Evolutionary conservation across 2,113 vertebrate species (phyloP), one percentile per base, ranked within the genome.

Genomic region (Proteles cristata): DNA sequence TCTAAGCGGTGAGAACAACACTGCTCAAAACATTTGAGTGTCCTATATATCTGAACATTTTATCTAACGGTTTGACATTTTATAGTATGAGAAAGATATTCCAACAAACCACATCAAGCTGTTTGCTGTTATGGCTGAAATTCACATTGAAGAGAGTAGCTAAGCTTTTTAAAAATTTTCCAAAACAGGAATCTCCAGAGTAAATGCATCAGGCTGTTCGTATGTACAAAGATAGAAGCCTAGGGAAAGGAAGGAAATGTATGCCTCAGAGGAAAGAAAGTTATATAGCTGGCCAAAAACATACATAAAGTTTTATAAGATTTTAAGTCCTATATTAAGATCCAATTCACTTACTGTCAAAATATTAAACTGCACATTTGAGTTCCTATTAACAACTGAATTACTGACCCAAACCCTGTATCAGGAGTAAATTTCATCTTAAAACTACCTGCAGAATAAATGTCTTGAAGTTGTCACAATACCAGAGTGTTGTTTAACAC

Each of bases 381-480:
- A 85, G 10, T 79, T 92, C 9, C 8, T 79, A 10, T 55, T 88
- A 94, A 93, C 16, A 81, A 88, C 63, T 97, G 35, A 97, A 86
- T 94, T 71, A 86, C 4, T 85, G 35, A 98, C 12, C 58, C 35
- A 95, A 94, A 43, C 82, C 3, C 26, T 58, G 39, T 39, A 94
- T 79, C 23, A 92, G 2, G 1, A 61, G 69, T 95, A 1, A 0
- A 90, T 95, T 95, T 53, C 6, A 87, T 82, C 85, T 87, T 63
- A 85, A 71, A 48, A 43, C 87, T 69, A 73, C 11, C 26, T 55
- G 4, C 84, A 95, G 80, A n/a, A 92, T 82, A 66, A 90, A 25
- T 95, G n/a, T 74, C 39, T 97, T 91, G 39, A 95, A 92, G 94
- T 95, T 96, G 88, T 45, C 85, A 97, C 50, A 25, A 96, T 76